Base-by-base conservation (phyloP, 1,140 invertebrate genomes). In the Bombus picipes region DNA sequence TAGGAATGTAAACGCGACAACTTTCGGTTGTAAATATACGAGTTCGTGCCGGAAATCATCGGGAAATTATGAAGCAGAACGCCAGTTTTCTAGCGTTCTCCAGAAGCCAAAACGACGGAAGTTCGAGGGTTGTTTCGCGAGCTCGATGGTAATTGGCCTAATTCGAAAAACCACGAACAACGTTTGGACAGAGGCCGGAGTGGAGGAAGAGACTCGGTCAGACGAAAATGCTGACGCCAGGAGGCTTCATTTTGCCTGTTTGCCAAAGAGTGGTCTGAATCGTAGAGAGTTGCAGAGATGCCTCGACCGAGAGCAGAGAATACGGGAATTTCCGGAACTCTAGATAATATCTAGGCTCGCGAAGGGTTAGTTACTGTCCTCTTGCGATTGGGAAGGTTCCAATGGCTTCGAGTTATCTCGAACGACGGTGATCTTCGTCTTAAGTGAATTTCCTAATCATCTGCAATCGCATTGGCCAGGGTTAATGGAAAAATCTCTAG, bases 1-100 rank as follows among this genome's bases (percentile, higher is more conserved):
- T 85, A 82, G 85, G 76, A 85, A 89, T 77, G 79, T 91, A 89
- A 91, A 89, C 77, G 85, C 73, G 71, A 59, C 39, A 87, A 91
- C 86, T 90, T 91, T 89, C 70, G 71, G 71, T 68, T 89, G 82
- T 91, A 90, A 89, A 85, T 62, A 12, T 81, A 76, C 83, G 41
- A 80, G 34, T 25, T 47, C 28, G 43, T 41, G 13, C 25, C 77
- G 83, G 77, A 85, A 85, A 57, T 72, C 83, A 72, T 73, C 76
- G 65, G n/a, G 57, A 57, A 80, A 59, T 85, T 85, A 85, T 73
- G 76, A 80, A 62, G 57, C 25, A 10, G 76, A 47, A n/a, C 81
- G 53, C 32, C 41, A n/a, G 34, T 25, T 37, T n/a, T n/a, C 28
- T 1, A 41, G 28, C 34, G 22, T 32, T 62, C n/a, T 4, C 15